Percentiles rank a stretch among this genome's conserved stretches.
phyloP scores from a whole-genome alignment of 2,113 vertebrate genomes.

The Tonatia bakeri region DNA sequence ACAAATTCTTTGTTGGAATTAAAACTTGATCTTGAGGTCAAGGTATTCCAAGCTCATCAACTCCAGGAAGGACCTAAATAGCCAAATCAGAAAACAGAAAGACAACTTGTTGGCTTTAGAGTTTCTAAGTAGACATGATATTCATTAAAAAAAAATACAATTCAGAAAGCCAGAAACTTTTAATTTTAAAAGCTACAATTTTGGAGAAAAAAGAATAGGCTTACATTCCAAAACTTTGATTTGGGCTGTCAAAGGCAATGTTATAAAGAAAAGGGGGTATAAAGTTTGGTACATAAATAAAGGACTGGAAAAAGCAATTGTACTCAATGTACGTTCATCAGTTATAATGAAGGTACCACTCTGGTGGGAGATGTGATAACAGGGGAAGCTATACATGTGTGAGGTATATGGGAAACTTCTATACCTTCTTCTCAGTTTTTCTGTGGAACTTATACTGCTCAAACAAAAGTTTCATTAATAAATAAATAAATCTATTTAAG shows the following conservation, averaged over 20 bases:
- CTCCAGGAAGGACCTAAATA: background rate
- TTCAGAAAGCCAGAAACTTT: background rate
- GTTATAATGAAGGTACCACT: background rate
- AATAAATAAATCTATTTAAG: background rate
- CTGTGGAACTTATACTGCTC: background rate
- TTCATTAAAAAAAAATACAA: background rate
- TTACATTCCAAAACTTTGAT: slow-evolving; percentile 31
- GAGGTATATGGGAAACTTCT: background rate
- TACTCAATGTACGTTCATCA: background rate
- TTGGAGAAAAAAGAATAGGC: background rate
- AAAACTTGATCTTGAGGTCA: background rate
- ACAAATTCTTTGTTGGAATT: background rate
- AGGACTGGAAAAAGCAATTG: background rate
- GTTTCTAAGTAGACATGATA: background rate
- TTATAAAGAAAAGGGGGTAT: background rate
- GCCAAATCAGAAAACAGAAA: background rate
- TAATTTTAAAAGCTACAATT: background rate
- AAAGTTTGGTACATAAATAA: background rate
- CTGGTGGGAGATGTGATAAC: background rate
- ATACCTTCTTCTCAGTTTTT: background rate
- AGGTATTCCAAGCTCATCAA: background rate
- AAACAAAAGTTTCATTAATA: background rate
- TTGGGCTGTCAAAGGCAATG: background rate
- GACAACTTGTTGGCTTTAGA: background rate
- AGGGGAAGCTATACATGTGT: background rate